Evolutionary conservation across 2,113 vertebrate species (phyloP).

Genomic region (Propithecus coquereli): DNA sequence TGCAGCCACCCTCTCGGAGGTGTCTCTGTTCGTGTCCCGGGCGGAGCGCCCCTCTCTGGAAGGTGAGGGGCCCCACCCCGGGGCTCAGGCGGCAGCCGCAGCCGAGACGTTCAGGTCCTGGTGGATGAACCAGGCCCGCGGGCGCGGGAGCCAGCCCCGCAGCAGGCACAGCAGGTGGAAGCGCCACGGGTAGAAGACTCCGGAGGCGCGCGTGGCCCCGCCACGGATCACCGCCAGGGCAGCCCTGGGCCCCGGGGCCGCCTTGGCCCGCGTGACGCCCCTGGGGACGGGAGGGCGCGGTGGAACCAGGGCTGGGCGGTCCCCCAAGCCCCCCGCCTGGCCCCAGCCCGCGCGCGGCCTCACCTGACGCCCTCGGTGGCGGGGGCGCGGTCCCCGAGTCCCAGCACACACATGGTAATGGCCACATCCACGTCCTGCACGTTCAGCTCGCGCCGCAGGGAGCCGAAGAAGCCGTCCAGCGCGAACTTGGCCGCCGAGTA

Average conservation of each 20-base stretch:
- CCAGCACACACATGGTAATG: slow-evolving; percentile 87
- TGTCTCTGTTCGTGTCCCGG: not conserved
- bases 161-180: slow-evolving; percentile 59
- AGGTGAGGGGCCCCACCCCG: not conserved
- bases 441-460: slow-evolving; percentile 85
- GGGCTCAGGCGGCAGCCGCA: not conserved
- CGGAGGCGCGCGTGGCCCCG: slow-evolving; percentile 74
- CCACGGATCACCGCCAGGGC: slow-evolving; percentile 85
- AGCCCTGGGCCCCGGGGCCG: slow-evolving; percentile 82
- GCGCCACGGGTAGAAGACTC: slow-evolving; percentile 87
- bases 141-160: slow-evolving; percentile 81
- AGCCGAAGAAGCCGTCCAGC: slow-evolving; percentile 89
- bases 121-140: slow-evolving; percentile 70
- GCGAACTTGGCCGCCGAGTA: slow-evolving; percentile 90
- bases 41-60: not conserved
- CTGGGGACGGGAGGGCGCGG: not conserved
- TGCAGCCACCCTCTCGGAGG: fast-evolving
- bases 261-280: not conserved
- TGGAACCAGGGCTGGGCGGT: not conserved
- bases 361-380: slow-evolving; percentile 85
- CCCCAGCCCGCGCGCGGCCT: not conserved
- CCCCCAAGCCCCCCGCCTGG: fast-evolving
- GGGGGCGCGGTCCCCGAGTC: slow-evolving; percentile 85
- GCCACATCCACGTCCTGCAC: slow-evolving; percentile 87
- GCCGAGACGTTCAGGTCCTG: slow-evolving; percentile 80